Evolutionary conservation across 2,113 vertebrate species (phyloP).

Genomic region (Hiodon tergisus): DNA sequence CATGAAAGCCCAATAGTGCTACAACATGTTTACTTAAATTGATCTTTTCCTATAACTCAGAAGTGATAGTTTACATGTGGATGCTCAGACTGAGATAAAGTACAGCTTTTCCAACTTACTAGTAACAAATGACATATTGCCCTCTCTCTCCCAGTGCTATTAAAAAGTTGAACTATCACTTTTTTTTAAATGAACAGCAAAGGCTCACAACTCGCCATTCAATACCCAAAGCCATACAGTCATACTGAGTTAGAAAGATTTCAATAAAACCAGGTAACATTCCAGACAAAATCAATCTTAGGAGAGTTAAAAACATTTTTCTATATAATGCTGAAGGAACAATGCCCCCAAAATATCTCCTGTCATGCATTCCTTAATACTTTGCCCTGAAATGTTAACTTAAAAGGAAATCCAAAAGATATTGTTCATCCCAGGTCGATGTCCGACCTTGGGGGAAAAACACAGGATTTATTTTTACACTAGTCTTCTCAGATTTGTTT

Average conservation of each 20-base stretch:
- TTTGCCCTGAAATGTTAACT: no score
- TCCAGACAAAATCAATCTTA: no score
- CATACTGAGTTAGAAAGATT: no score
- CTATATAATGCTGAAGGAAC: no score
- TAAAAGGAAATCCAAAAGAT: no score
- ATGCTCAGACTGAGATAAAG: constrained; percentile 37
- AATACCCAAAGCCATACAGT: no score
- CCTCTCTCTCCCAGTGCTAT: not conserved
- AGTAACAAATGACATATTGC: constrained; percentile 51
- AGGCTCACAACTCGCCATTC: not conserved
- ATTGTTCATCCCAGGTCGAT: not conserved
- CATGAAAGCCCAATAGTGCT: constrained; percentile 35
- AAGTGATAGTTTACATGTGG: constrained; percentile 42
- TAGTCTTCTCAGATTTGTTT: not conserved
- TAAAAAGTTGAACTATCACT: constrained; percentile 6
- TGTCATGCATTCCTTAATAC: no score
- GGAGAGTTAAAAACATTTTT: no score
- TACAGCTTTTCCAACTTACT: constrained; percentile 52
- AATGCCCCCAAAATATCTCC: no score
- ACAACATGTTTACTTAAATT: constrained; percentile 53
- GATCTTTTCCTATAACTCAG: constrained; percentile 43
- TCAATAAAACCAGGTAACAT: no score
- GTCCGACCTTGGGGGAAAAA: constrained; percentile 14
- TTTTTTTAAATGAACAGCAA: constrained; percentile 23
- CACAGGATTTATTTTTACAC: constrained; percentile 23